These are phyloP conservation scores for Apteryx owenii DNA, from an alignment of 2,113 vertebrate species.

Conservation along the genomic window DNA sequence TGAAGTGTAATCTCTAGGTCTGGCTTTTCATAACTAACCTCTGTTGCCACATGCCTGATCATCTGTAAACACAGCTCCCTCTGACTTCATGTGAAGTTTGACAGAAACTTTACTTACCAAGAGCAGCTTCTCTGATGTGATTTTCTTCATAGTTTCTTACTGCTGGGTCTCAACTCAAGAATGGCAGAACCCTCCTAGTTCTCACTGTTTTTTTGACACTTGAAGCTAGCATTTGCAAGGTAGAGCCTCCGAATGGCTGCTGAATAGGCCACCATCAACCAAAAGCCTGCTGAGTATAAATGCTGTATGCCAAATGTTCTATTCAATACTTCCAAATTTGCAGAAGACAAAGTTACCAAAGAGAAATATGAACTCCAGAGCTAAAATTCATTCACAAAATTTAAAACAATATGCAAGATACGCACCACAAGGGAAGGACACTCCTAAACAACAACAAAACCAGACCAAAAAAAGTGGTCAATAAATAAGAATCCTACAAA, in stretches of 20 bases:
- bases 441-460: not conserved
- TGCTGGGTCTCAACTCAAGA: constrained; percentile 47
- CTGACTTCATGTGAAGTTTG: constrained; percentile 30
- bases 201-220: constrained; percentile 38
- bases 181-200: constrained; percentile 25
- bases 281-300: constrained; percentile 46
- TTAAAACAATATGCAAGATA: not conserved
- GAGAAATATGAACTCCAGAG: not conserved
- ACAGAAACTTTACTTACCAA: constrained; percentile 53
- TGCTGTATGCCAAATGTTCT: constrained; percentile 40
- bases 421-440: not conserved
- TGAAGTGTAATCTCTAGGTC: not conserved
- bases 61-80: not conserved
- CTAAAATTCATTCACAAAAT: constrained; percentile 10
- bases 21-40: not conserved
- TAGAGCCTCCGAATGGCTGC: constrained; percentile 19
- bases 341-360: not conserved
- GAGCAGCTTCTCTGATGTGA: not conserved
- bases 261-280: constrained; percentile 1
- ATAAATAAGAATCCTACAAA: not conserved
- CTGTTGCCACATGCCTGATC: not conserved
- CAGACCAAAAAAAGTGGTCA: not conserved
- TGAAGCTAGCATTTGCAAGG: constrained; percentile 51
- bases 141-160: constrained; percentile 55
- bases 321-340: not conserved